phyloP scores from a whole-genome alignment of 2,113 vertebrate species.

The Tachysurus fulvidraco region DNA sequence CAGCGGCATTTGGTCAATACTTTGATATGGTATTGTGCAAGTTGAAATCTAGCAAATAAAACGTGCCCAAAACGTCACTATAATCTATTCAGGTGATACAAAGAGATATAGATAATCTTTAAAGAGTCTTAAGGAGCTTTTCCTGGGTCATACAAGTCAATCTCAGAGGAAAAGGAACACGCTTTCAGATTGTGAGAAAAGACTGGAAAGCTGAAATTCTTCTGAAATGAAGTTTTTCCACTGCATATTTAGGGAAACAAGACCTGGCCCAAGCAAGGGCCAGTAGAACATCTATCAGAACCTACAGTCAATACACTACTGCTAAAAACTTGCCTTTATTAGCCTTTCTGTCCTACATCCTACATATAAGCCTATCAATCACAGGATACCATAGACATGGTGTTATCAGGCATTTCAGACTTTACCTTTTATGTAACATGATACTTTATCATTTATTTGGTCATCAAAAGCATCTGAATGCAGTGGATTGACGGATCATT shows the following conservation, averaged over 20 bases:
- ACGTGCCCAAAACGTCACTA: background rate
- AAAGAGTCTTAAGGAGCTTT: conserved; percentile 1
- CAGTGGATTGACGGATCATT: background rate
- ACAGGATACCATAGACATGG: background rate
- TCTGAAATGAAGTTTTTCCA: background rate
- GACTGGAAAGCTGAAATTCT: background rate
- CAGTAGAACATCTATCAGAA: background rate
- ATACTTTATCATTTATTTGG: background rate
- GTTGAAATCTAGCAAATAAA: conserved; percentile 10
- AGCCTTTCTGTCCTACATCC: background rate
- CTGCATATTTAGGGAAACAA: background rate
- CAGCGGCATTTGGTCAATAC: conserved; percentile 30
- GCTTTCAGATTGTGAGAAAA: background rate
- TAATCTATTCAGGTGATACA: background rate
- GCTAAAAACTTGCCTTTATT: background rate
- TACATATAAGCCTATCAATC: background rate
- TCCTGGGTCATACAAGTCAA: background rate
- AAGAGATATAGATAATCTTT: background rate
- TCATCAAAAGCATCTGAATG: background rate
- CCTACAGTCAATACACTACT: background rate
- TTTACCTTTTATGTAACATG: background rate
- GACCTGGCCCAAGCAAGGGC: background rate
- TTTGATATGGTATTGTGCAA: background rate
- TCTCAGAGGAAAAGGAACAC: background rate
- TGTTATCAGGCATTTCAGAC: background rate